phyloP scores from a whole-genome alignment of 2,888 invertebrate genomes.

The Lathronympha strigana region DNA sequence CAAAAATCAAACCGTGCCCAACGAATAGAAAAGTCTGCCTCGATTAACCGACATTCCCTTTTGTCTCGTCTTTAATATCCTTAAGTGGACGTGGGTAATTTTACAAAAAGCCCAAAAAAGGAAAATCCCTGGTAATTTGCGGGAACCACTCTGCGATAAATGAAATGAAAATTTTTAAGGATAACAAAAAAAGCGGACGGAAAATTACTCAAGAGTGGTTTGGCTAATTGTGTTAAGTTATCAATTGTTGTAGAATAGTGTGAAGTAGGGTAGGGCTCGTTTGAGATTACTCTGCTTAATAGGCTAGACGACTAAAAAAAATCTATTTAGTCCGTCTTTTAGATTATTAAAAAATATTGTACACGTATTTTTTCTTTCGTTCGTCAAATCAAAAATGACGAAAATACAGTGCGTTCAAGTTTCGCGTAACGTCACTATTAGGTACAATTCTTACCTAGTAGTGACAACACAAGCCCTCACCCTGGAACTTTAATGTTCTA shows the following conservation, averaged over 20 bases:
- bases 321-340: no score
- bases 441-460: no score
- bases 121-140: slow-evolving; percentile 73
- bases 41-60: slow-evolving; percentile 65
- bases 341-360: no score
- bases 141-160: slow-evolving; percentile 72
- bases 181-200: slow-evolving; percentile 57
- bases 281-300: no score
- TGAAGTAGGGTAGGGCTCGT: not conserved
- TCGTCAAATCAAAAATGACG: no score
- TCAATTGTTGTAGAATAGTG: slow-evolving; percentile 29
- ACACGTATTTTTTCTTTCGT: no score
- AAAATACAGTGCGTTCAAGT: no score
- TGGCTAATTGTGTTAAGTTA: slow-evolving; percentile 27
- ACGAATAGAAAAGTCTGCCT: slow-evolving; percentile 52
- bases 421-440: no score
- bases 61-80: slow-evolving; percentile 77
- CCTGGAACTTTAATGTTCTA: no score
- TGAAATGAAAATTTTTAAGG: slow-evolving; percentile 77
- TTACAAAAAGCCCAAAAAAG: slow-evolving; percentile 72
- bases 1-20: slow-evolving; percentile 44
- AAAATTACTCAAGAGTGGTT: slow-evolving; percentile 50
- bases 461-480: no score
- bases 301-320: no score
- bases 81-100: slow-evolving; percentile 80